Evolutionary conservation across 2,797 vertebrate species (phyloP).

Genomic region (Choloepus didactylus): DNA sequence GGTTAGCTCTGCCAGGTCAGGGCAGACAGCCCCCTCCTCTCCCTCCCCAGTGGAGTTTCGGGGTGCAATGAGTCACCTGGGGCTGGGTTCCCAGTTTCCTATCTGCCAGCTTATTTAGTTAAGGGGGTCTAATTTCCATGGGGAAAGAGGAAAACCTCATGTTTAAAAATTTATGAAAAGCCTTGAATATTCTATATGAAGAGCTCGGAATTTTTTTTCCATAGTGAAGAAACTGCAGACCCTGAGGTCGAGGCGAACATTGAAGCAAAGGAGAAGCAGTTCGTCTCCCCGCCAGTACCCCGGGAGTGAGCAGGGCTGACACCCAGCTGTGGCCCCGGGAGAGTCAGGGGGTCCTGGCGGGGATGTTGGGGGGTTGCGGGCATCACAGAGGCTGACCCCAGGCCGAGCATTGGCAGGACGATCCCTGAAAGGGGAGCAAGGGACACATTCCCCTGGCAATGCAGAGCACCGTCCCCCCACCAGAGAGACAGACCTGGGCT

Average conservation of each 20-base stretch:
- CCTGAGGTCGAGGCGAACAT: background rate
- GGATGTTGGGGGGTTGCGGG: background rate
- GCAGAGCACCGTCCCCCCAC: rapidly evolving
- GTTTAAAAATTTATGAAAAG: background rate
- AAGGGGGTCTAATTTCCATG: background rate
- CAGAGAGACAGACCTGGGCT: background rate
- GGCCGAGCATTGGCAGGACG: too few species aligned
- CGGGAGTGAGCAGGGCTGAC: rapidly evolving
- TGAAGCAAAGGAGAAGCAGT: background rate
- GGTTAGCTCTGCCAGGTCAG: too few species aligned
- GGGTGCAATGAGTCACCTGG: too few species aligned
- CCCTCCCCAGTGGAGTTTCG: background rate
- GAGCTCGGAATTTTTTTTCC: background rate
- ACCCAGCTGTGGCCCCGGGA: background rate
- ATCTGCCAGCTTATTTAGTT: background rate
- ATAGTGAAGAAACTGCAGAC: background rate
- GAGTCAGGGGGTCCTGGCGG: rapidly evolving
- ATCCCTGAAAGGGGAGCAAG: background rate
- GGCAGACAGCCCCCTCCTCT: background rate
- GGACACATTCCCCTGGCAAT: rapidly evolving
- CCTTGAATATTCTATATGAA: background rate
- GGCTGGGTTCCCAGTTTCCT: rapidly evolving
- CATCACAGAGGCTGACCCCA: too few species aligned
- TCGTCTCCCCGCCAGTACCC: background rate
- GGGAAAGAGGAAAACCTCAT: background rate